Base-by-base conservation (phyloP, 1,140 invertebrate genomes). In the Trichogramma pretiosum region DNA sequence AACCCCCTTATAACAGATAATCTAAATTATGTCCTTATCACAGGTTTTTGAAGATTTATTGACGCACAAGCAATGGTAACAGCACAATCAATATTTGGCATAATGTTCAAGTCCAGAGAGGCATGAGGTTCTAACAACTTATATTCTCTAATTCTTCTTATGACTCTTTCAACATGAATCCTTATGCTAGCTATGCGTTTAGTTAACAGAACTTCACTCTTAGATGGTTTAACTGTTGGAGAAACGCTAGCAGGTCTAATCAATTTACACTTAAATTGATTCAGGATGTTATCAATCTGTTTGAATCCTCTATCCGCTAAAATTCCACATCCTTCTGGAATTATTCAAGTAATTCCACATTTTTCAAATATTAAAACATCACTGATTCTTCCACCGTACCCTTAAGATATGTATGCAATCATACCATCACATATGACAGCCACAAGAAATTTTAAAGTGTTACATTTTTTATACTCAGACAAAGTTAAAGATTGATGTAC, bases 361-460 rank as follows among this genome's bases (percentile, higher is more conserved):
- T 56, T 26, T 56, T 72, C n/a, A n/a, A 70, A 55, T 8, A 71
- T 52, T 43, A 47, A 38, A 41, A 42, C 48, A 50, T 72, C 68
- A n/a, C n/a, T 48, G 48, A 22, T 57, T 59, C 66, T 56, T 7
- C 73, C 70, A 33, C 62, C 65, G 59, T 55, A 73, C 0, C 64
- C 65, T 35, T 43, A 18, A 3, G 68, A 74, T 46, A 71, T 54
- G 57, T 56, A 73, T 56, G 61, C 68, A 8, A 72, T 56, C 3
- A 70, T 49, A n/a, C 69, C 67, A 60, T 71, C 54, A 14, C 67
- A 67, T 37, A 65, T 73, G 37, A 48, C 62, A 23, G 60, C 65
- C 37, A 74, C 52, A 14, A 72, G 54, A 62, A 72, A 73, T 50
- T 73, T 74, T 13, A 72, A 49, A 16, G 67, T 72, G 45, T 72